Evolutionary conservation across 2,888 invertebrate genomes (phyloP), one percentile per base, ranked within the genome.

Genomic region (Leucophenga montana): DNA sequence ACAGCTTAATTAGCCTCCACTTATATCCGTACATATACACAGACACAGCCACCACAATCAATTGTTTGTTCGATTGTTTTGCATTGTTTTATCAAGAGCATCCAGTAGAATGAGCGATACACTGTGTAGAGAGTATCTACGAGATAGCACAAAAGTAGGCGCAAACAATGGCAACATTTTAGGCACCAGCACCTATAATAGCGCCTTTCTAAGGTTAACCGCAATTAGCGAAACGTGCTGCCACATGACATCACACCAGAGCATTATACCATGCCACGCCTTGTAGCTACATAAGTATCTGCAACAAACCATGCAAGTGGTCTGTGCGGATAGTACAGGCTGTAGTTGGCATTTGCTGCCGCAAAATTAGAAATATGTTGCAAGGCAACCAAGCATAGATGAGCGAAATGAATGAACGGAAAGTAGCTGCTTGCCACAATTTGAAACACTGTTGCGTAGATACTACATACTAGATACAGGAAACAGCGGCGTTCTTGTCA

Each of bases 141-240:
- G 22, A 22, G 39, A n/a, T 44, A 39, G 65, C 39, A 20, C 68
- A 44, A 48, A 61, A 68, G 68, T 14, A 54, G 20, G n/a, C 14
- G 20, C 39, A 39, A 68, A 70, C 54, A 61, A 61, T 54, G 50
- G 67, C 61, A 59, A n/a, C 59, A 67, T 59, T 67, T 67, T 6
- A 50, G 59, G n/a, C n/a, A n/a, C n/a, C n/a, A 27, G 27, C 4
- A 27, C 27, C 27, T 4, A 27, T 27, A 27, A 27, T 2, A 3
- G 67, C 67, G 46, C 44, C 53, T 5, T 46, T 59, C 33, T 48
- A 57, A 50, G 61, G 67, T 68, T 59, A 59, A 68, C 67, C 61
- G 61, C 67, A 68, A 68, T 68, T 68, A 68, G 67, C 50, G 20
- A 16, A 31, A 11, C 13, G 61, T 31, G 14, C 48, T 39, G 39